A percentile compares a stretch with the other conserved stretches of the same genome.
Evolutionary conservation across 2,113 vertebrate species (phyloP).

Genomic region (Panthera uncia): DNA sequence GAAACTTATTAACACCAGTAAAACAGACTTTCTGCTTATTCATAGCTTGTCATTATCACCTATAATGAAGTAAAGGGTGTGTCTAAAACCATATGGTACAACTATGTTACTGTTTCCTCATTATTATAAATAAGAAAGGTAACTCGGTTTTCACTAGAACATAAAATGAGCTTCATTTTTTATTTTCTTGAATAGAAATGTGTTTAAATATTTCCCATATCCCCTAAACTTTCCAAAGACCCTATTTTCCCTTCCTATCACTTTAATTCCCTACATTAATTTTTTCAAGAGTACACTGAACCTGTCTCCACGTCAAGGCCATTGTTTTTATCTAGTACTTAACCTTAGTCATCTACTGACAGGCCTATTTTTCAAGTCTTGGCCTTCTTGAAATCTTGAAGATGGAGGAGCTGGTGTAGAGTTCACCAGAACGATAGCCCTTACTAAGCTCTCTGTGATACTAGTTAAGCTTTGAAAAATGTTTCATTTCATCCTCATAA

Average conservation of each 20-base stretch:
- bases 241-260: background rate
- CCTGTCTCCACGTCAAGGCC: background rate
- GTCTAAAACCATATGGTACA: background rate
- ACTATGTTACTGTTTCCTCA: background rate
- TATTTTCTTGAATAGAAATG: background rate
- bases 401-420: background rate
- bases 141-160: background rate
- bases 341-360: background rate
- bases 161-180: background rate
- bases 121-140: background rate
- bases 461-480: constrained; percentile 23
- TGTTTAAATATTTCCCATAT: background rate
- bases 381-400: background rate
- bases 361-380: background rate
- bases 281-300: background rate
- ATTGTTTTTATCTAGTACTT: background rate
- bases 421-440: background rate
- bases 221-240: background rate
- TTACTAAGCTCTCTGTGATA: background rate
- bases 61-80: background rate
- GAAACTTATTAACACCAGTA: background rate
- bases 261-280: background rate
- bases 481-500: background rate
- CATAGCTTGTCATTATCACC: constrained; percentile 7
- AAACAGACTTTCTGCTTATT: constrained; percentile 34